These are phyloP conservation scores for Pristionchus pacificus DNA, from an alignment of 1,140 invertebrate genomes.

Conservation along the genomic window DNA sequence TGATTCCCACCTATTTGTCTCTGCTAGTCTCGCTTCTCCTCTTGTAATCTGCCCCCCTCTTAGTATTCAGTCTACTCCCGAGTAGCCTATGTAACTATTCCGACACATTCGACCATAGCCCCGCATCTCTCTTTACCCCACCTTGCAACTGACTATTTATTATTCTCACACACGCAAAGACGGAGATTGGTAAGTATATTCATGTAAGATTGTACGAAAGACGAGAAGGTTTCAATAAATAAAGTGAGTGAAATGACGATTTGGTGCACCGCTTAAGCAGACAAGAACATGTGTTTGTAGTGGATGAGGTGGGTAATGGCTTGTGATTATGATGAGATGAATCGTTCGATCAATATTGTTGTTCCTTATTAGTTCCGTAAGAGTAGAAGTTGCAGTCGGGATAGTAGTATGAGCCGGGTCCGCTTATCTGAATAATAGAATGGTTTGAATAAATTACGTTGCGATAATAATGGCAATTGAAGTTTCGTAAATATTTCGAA, in stretches of 20 bases:
- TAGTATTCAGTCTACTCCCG: too few relatives aligned
- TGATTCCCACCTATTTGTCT: background rate
- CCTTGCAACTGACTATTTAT: background rate
- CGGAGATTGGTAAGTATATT: too few relatives aligned
- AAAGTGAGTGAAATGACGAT: background rate
- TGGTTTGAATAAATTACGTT: background rate
- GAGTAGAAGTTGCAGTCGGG: background rate
- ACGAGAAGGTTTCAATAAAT: background rate
- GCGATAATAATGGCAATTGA: background rate
- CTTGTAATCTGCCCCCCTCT: background rate
- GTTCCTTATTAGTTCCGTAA: conserved; percentile 5
- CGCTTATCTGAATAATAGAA: background rate
- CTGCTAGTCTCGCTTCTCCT: background rate
- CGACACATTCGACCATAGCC: background rate
- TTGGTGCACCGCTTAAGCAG: background rate
- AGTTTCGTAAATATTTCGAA: background rate
- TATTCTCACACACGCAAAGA: too few relatives aligned
- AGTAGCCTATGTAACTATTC: background rate
- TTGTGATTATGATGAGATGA: conserved; percentile 4
- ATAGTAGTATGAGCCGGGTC: background rate
- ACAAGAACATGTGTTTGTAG: background rate
- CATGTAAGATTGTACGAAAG: background rate
- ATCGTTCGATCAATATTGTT: too few relatives aligned
- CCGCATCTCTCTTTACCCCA: background rate
- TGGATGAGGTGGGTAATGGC: background rate